Evolutionary conservation across 2,797 vertebrate species (phyloP), one percentile per base, ranked within the genome.

Genomic region (Lepilemur ruficaudatus): DNA sequence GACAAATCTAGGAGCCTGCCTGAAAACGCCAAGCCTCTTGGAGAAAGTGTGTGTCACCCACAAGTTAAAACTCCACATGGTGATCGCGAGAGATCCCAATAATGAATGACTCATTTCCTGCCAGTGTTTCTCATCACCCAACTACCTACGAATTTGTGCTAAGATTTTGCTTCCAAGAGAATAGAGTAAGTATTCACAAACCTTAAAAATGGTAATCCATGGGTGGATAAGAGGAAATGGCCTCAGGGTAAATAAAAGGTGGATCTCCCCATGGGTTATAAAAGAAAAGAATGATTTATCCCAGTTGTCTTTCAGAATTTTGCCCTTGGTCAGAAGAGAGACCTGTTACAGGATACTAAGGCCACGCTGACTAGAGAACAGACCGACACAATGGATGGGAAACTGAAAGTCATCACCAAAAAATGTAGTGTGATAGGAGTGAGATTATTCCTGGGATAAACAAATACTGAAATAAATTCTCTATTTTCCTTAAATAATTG

Each of bases 1-100:
- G 97, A 82, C 90, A 96, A 79, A 97, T 98, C 93, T 98, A 87
- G 92, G 94, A 98, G 88, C 94, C 93, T 8, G 14, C 82, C 93
- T 70, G 89, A 93, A 98, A 98, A 79, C 95, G 95, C 28, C 67
- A 92, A 83, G 63, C 61, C 86, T 89, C 89, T 73, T 25, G 55
- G 93, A 91, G 76, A 92, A 97, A 65, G 75, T 72, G 11, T 1
- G 41, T 6, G 2, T 65, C 85, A 82, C 50, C 91, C 41, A 76
- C 43, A 88, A 78, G 80, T 76, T 91, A 87, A 0, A 0, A 0
- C 61, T 76, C 52, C 0, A 0, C 35, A 41, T 57, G 41, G 32
- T 3, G n/a, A 93, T 89, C 87, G 81, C 12, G 35, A 28, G 76
- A 61, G 48, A 96, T 0, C 13, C 78, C 95, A 82, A 32, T 13